Evolutionary conservation across 1,140 invertebrate species (phyloP), one percentile per base, ranked within the genome.

Genomic region (Lucilia cuprina): DNA sequence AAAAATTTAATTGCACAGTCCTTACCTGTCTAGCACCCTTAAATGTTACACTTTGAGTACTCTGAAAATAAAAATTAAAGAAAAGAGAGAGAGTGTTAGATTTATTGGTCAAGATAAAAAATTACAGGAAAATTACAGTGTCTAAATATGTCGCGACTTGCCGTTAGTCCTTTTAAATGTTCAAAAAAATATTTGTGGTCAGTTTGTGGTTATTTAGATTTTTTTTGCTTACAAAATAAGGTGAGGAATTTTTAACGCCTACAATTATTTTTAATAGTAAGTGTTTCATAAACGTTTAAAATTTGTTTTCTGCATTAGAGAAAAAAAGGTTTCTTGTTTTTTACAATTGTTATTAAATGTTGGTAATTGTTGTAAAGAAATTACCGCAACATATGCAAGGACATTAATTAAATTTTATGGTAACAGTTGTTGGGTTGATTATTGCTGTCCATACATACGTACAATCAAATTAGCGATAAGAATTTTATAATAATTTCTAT

Each of bases 201-300:
- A 49, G 19, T 49, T 25, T n/a, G 34, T 34, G 74, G 74, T 75
- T 25, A 25, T n/a, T 70, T 77, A 21, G n/a, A n/a, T n/a, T n/a
- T n/a, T n/a, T n/a, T n/a, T n/a, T n/a, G n/a, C n/a, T n/a, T n/a
- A n/a, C n/a, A n/a, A n/a, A n/a, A n/a, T n/a, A n/a, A n/a, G 65
- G 65, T 70, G 10, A 25, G 41, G n/a, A 82, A 74, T 41, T 80
- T 85, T 85, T 85, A 60, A 83, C 84, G 84, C 84, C 84, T 85
- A 80, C 84, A 85, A 85, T 82, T 85, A 83, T 83, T 55, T 78
- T 35, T 47, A 47, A 60, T 5, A 60, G 14, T 7, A 60, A 60
- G 7, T 60, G 14, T 49, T 80, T 49, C 47, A 49, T 47, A 80
- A 80, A 80, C 77, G 77, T 80, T 80, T 80, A 50, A 25, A 9